Base-by-base conservation (phyloP, 2,113 vertebrate species). In the Phalacrocorax aristotelis region DNA sequence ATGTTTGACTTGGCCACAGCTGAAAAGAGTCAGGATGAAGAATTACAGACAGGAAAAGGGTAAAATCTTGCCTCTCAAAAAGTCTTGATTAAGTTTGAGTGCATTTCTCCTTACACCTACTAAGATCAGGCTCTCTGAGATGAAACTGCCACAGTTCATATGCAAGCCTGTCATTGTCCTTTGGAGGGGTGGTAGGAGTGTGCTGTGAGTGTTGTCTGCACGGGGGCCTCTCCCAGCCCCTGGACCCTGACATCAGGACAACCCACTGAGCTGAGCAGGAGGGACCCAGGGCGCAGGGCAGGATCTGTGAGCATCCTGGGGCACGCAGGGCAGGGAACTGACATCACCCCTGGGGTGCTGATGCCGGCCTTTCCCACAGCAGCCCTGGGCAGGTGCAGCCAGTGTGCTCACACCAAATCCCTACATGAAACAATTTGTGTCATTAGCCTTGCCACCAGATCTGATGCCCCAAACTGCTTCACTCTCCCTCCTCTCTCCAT, bases 1-100 rank as follows among this genome's bases (percentile, higher is more conserved):
- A 26, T 93, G 81, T 94, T 97, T 97, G 64, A 49, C 52, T 89
- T 97, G 91, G 80, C 83, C 10, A 1, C 25, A 22, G 52, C 95
- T 90, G 72, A 78, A 85, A 96, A 87, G 66, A 80, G 36, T 46
- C 83, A 76, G 38, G 62, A 49, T 68, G 58, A 85, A 88, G 61
- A 83, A 75, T 55, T 79, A 26, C 1, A 9, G 83, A 38, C 26
- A 55, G 66, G 60, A 74, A 94, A 92, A 77, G 70, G 46, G 55
- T 71, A 75, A 86, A 78, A 80, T n/a, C 65, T 89, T 77, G 34
- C 55, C 34, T 68, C 49, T 88, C 16, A 1, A 71, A 81, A 77
- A 79, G 40, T 57, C 74, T 69, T 62, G 36, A 74, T 60, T 32
- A 65, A 87, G 36, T 80, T 55, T 44, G 36, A 69, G 49, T 16